Evolutionary conservation across 2,113 vertebrate species (phyloP).

Genomic region (Calyptommatus sinebrachiatus): DNA sequence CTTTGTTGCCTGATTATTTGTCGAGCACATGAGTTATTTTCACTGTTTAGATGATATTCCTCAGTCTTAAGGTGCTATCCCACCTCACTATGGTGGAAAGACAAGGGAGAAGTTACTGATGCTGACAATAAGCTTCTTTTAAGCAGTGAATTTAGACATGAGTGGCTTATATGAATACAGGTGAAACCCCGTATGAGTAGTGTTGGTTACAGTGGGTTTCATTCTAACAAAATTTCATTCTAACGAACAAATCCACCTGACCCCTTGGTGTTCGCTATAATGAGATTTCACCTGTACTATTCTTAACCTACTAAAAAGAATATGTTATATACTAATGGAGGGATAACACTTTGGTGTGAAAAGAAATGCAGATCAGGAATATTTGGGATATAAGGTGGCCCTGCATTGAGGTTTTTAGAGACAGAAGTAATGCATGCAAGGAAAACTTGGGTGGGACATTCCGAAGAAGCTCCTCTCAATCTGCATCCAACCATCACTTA

Average conservation of each 20-base stretch:
- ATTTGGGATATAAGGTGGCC: not conserved
- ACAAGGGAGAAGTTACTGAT: not conserved
- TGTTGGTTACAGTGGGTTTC: too few relatives aligned
- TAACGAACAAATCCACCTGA: too few relatives aligned
- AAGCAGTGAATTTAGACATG: not conserved
- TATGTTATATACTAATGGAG: conserved; percentile 40
- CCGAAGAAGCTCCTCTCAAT: conserved; percentile 1
- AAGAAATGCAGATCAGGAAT: conserved; percentile 13
- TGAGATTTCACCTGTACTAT: not conserved
- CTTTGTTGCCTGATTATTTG: not conserved
- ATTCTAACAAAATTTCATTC: too few relatives aligned
- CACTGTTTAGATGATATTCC: not conserved
- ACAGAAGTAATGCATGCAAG: not conserved
- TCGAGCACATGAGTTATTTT: not conserved
- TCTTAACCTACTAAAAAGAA: not conserved
- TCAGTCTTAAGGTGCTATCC: not conserved
- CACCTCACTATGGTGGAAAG: not conserved
- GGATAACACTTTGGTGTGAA: conserved; percentile 25
- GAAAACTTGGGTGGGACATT: conserved; percentile 9
- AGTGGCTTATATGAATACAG: not conserved
- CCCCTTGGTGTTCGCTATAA: too few relatives aligned
- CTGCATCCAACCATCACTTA: too few relatives aligned
- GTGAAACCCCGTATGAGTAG: too few relatives aligned
- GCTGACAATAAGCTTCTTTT: not conserved
- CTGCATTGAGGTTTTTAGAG: not conserved